Conservation (phyloP, 2,797 vertebrate genomes). For the Mico argentatus region DNA sequence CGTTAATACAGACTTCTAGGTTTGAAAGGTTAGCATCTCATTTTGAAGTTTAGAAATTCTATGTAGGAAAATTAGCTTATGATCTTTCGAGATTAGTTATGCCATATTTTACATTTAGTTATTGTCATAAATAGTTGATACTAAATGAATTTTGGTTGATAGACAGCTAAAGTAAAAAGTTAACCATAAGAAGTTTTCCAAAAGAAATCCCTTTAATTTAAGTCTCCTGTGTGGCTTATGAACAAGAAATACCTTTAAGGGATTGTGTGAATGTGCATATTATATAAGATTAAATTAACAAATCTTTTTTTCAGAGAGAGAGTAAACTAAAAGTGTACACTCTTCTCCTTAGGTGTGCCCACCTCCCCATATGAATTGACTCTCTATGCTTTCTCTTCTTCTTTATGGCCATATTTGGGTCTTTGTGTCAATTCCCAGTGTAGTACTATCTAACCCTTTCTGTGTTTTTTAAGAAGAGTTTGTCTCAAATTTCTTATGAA, state of each 20-base stretch:
- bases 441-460: not conserved
- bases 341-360: not conserved
- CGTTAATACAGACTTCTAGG: not conserved
- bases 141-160: conserved; percentile 37
- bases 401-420: not conserved
- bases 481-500: not conserved
- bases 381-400: not conserved
- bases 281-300: not conserved
- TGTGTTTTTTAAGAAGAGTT: conserved; percentile 27
- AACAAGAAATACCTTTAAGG: not conserved
- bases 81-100: conserved; percentile 33
- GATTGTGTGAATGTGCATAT: not conserved
- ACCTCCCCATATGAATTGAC: not conserved
- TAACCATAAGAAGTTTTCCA: not conserved
- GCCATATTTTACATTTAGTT: not conserved
- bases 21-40: not conserved
- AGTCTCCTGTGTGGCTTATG: not conserved
- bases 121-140: not conserved
- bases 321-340: not conserved
- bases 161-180: not conserved
- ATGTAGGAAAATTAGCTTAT: not conserved
- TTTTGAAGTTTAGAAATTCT: conserved; percentile 13
- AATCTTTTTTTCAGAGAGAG: not conserved
- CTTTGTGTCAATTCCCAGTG: not conserved
- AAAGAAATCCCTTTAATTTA: not conserved